A percentile compares a stretch with the other conserved stretches of the same genome.
Evolutionary conservation across 2,888 invertebrate species (phyloP).

Genomic region (Dryococelus australis): DNA sequence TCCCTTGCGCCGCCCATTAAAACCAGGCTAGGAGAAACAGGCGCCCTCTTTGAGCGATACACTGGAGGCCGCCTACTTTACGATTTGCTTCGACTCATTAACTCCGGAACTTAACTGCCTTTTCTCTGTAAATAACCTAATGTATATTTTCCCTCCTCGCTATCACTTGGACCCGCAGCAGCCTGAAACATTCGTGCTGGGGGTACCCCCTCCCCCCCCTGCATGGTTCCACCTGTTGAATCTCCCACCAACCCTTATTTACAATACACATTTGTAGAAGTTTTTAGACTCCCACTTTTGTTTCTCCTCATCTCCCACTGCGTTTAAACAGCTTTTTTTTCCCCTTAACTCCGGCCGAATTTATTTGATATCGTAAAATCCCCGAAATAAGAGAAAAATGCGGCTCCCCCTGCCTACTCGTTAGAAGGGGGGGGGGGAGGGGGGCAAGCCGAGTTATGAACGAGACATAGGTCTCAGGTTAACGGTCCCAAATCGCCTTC

Average conservation of each 20-base stretch:
- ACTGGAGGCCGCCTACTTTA: neutral
- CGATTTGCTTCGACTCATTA: constrained; percentile 3
- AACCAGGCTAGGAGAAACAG: neutral
- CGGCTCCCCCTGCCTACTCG: neutral
- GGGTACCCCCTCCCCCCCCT: neutral
- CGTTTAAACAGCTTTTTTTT: neutral
- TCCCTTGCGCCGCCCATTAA: neutral
- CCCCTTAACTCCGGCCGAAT: neutral
- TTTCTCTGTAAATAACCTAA: constrained; percentile 16
- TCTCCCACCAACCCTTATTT: neutral
- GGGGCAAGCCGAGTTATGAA: neutral
- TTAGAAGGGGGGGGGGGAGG: neutral
- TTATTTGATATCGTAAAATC: constrained; percentile 16
- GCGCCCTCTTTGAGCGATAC: neutral
- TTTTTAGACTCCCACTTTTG: neutral
- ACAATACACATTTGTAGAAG: neutral
- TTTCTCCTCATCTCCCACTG: neutral
- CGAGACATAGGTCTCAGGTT: neutral
- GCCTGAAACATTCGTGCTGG: too few relatives aligned
- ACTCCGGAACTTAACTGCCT: neutral
- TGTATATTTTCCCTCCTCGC: neutral
- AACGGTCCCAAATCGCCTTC: neutral
- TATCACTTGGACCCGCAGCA: neutral
- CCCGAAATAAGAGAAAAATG: neutral
- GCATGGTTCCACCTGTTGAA: neutral